Evolutionary conservation across 2,113 vertebrate genomes (phyloP).

Genomic region (Ailuropoda melanoleuca): DNA sequence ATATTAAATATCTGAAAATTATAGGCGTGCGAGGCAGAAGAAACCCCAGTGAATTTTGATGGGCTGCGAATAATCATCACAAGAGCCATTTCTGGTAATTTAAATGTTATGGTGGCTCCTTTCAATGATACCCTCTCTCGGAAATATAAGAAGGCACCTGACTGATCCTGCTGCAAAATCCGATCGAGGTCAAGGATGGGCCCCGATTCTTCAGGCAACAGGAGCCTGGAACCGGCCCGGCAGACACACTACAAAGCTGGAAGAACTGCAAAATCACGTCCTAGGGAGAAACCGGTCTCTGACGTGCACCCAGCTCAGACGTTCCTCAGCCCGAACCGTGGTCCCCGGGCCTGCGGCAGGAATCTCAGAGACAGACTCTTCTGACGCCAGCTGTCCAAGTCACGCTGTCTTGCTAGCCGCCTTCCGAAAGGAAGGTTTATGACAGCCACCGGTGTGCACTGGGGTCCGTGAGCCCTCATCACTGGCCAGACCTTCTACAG

Average conservation of each 20-base stretch:
- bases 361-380: not conserved
- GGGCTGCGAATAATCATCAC: not conserved
- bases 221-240: not conserved
- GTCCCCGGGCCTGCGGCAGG: rapidly evolving
- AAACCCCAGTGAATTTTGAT: not conserved
- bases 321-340: rapidly evolving
- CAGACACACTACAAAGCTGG: rapidly evolving
- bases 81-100: not conserved
- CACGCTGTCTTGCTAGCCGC: not conserved
- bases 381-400: not conserved
- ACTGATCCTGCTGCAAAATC: not conserved
- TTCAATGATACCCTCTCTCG: not conserved
- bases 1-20: not conserved
- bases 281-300: not conserved
- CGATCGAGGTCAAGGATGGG: not conserved
- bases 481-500: not conserved
- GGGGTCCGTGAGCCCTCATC: not conserved
- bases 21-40: not conserved
- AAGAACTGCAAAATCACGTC: not conserved
- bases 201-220: not conserved
- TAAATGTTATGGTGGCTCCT: not conserved
- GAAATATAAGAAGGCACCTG: not conserved
- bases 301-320: not conserved
- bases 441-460: rapidly evolving
- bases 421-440: not conserved